A percentile compares a stretch with the other conserved stretches of the same genome.
Conservation (phyloP, 1,140 invertebrate genomes). For the Cydia pomonella region DNA sequence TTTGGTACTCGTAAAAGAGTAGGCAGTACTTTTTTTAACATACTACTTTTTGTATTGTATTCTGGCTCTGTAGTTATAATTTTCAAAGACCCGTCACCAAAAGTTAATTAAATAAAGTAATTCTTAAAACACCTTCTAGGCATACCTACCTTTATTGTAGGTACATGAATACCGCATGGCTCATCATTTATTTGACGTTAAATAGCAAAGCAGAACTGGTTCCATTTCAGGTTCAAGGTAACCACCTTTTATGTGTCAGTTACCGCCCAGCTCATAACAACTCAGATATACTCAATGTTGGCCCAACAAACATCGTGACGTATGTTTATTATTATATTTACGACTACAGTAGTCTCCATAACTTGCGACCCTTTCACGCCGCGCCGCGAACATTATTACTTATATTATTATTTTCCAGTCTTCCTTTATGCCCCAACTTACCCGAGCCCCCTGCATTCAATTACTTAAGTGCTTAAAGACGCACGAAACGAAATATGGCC, state of each 20-base stretch:
- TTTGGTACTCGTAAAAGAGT: no score
- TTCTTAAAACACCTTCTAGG: no score
- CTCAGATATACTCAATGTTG: slow-evolving; percentile 17
- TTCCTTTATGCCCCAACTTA: slow-evolving; percentile 64
- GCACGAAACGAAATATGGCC: slow-evolving; percentile 48
- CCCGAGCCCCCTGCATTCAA: slow-evolving; percentile 67
- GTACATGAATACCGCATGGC: no score
- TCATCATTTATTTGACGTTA: not conserved
- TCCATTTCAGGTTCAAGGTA: slow-evolving; percentile 8
- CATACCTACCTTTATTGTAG: no score
- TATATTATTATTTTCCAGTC: slow-evolving; percentile 71
- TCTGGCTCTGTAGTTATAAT: not conserved
- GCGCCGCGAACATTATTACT: slow-evolving; percentile 58
- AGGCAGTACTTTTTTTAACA: no score
- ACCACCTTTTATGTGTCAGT: slow-evolving; percentile 5
- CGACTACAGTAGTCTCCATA: slow-evolving; percentile 52
- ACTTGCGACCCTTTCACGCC: slow-evolving; percentile 52
- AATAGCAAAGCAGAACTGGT: not conserved
- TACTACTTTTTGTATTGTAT: no score
- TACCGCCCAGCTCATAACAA: slow-evolving; percentile 27
- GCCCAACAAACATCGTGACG: slow-evolving; percentile 47
- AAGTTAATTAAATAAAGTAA: no score
- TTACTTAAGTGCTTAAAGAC: slow-evolving; percentile 75
- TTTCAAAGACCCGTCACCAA: no score
- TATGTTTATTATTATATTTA: slow-evolving; percentile 69